Percentiles rank a stretch among this genome's conserved stretches.
phyloP scores from a whole-genome alignment of 1,140 invertebrate species.

The Drosophila biarmipes region DNA sequence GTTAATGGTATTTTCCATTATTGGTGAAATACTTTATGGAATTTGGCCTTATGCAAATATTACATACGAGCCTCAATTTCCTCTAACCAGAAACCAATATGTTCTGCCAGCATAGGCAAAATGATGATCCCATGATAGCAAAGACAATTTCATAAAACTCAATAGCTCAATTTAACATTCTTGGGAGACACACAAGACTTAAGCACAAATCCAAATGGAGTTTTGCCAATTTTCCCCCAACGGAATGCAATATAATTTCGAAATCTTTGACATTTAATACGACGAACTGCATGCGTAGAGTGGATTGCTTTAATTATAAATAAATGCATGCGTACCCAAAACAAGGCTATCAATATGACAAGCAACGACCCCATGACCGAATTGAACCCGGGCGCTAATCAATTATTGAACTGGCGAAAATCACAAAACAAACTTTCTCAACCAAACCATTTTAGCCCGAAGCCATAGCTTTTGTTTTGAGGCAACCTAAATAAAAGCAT shows the following conservation, averaged over 20 bases:
- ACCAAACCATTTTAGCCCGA: background rate
- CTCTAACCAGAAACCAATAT: background rate
- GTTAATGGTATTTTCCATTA: background rate
- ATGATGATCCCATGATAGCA: background rate
- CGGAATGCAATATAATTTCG: background rate
- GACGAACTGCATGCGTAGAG: background rate
- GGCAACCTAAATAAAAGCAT: background rate
- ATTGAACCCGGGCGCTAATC: background rate
- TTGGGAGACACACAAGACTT: background rate
- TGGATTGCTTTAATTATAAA: constrained; percentile 21
- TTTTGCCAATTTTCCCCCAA: background rate
- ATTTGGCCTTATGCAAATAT: background rate
- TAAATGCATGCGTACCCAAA: constrained; percentile 31
- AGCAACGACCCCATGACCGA: background rate
- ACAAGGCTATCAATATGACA: constrained; percentile 46
- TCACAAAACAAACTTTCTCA: background rate
- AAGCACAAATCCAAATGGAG: constrained; percentile 13
- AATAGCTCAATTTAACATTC: background rate
- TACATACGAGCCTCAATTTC: background rate
- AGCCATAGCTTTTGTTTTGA: background rate
- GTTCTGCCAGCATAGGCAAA: background rate
- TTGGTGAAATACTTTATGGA: background rate
- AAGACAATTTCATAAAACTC: background rate
- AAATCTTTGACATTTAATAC: constrained; percentile 8
- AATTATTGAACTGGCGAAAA: constrained; percentile 16